Evolutionary conservation across 2,888 invertebrate species (phyloP).

Genomic region (Crematogaster levior): DNA sequence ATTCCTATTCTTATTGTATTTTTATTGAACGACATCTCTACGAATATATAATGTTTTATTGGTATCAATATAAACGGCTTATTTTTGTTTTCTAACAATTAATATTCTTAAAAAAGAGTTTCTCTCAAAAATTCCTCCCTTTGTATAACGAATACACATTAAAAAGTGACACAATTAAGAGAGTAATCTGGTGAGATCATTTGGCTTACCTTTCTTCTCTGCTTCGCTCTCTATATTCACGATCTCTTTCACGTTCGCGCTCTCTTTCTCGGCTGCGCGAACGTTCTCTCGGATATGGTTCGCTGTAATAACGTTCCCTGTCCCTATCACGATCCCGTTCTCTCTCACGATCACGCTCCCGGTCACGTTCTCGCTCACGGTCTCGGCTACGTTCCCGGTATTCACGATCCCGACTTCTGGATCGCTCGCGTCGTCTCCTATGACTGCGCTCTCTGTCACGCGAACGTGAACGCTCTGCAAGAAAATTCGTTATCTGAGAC

Average conservation of each 20-base stretch:
- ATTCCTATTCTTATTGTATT: neutral
- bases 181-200: slow-evolving; percentile 61
- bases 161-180: slow-evolving; percentile 19
- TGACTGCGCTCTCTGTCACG: slow-evolving; percentile 86
- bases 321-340: slow-evolving; percentile 87
- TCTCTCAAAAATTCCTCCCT: neutral
- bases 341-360: slow-evolving; percentile 86
- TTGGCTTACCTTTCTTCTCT: slow-evolving; percentile 91
- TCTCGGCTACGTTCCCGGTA: slow-evolving; percentile 88
- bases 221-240: slow-evolving; percentile 92
- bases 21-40: neutral
- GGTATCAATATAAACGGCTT: neutral
- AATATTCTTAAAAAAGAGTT: neutral
- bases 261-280: slow-evolving; percentile 93
- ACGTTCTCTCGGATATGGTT: slow-evolving; percentile 89
- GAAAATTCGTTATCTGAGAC: slow-evolving; percentile 14
- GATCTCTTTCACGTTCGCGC: slow-evolving; percentile 87
- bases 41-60: neutral
- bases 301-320: slow-evolving; percentile 85
- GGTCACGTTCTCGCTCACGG: slow-evolving; percentile 87
- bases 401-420: slow-evolving; percentile 90
- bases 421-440: slow-evolving; percentile 90
- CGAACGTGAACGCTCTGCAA: slow-evolving; percentile 86
- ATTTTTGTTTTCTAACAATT: neutral
- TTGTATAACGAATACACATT: neutral